Percentiles rank a stretch among this genome's conserved stretches.
Evolutionary conservation across 2,113 vertebrate species (phyloP).

Genomic region (Cynocephalus volans): DNA sequence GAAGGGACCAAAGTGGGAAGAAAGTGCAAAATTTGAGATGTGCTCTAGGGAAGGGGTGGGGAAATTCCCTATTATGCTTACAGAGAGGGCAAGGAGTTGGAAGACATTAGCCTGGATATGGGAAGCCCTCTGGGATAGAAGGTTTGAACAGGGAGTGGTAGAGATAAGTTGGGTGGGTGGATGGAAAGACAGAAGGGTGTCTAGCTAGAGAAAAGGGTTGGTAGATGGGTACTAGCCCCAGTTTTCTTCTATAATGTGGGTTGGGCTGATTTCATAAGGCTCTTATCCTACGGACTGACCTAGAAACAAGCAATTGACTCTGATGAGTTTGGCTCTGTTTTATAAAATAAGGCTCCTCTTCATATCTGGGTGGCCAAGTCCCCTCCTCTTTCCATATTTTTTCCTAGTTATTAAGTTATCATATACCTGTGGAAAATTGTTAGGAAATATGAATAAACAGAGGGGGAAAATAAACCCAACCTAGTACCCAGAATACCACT

Average conservation of each 20-base stretch:
- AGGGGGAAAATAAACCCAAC: background rate
- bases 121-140: background rate
- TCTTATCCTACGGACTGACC: background rate
- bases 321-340: slow-evolving; percentile 18
- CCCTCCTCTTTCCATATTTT: background rate
- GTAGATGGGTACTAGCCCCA: background rate
- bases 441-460: slow-evolving; percentile 39
- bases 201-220: background rate
- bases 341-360: slow-evolving; percentile 32
- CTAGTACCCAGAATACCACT: slow-evolving; percentile 21
- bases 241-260: background rate
- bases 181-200: background rate
- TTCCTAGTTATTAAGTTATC: slow-evolving; percentile 58
- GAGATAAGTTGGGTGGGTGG: too few species aligned
- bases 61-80: background rate
- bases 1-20: background rate
- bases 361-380: background rate
- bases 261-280: background rate
- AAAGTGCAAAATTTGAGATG: background rate
- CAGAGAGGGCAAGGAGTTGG: background rate
- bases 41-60: background rate
- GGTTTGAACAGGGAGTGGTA: slow-evolving; percentile 6
- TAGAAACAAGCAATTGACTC: background rate
- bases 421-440: slow-evolving; percentile 40
- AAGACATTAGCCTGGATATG: background rate